Evolutionary conservation across 2,888 invertebrate genomes (phyloP), one percentile per base, ranked within the genome.

Genomic region (Andrena bucephala): DNA sequence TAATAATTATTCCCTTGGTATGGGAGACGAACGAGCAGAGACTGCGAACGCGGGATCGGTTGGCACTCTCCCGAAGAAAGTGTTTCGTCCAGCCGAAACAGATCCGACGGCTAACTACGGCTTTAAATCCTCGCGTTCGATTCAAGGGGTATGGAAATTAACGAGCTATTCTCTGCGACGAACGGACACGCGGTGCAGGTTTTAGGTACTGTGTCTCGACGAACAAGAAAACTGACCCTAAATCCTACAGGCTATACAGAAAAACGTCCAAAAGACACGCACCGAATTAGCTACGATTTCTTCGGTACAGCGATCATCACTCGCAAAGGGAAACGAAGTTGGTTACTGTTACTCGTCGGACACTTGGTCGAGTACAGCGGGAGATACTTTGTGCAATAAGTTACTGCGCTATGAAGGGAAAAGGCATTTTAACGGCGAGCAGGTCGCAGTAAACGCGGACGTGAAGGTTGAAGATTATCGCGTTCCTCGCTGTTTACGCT

Each of bases 391-490:
- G 65, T 42, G 31, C 20, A n/a, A 6, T 59, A 77, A 83, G 70
- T 77, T 83, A 83, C 74, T 63, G 78, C 67, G 83, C 70, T 63
- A 66, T 83, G 77, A 83, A 83, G 20, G 65, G 77, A 57, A 13
- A 62, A 62, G 83, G 83, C 67, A 83, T 74, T 81, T 83, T 74
- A 83, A 82, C 67, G 62, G 57, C 66, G 29, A 42, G 59, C 70
- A 42, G 54, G 73, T 71, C 67, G 68, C 63, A 62, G 63, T 83
- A 77, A 77, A 74, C 50, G 52, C 73, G 73, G 16, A 70, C 82
- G 82, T 76, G 76, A 83, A 81, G 60, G 60, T 76, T 36, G 68
- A 68, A 20, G 20, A 72, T 83, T 76, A 77, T 74, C 83, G 77
- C 83, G 27, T 71, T 60, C 66, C 73, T 29, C 60, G 77, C 70